Percentiles rank a stretch among this genome's conserved stretches.
These are phyloP conservation scores for Drosophila tripunctata DNA, from an alignment of 2,888 invertebrate species.

Conservation along the genomic window DNA sequence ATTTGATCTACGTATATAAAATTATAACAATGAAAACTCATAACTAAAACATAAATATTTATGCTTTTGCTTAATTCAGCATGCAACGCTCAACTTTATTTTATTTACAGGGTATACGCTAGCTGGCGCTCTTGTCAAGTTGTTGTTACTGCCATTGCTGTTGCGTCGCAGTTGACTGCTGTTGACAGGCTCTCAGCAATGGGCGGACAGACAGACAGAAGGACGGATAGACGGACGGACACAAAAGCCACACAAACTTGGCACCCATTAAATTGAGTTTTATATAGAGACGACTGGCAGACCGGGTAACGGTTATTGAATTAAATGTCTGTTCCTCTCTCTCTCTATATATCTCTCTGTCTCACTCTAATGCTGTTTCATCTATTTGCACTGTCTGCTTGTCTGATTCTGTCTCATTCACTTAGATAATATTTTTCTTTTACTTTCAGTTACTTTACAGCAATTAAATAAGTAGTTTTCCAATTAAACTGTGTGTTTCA, in stretches of 20 bases:
- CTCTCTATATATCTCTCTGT: background rate
- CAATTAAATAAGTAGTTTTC: constrained; percentile 39
- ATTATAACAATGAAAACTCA: no score
- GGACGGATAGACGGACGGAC: no score
- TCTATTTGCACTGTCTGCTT: background rate
- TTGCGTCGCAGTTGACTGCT: constrained; percentile 45
- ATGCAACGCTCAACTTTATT: no score
- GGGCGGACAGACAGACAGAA: constrained; percentile 36
- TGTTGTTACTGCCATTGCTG: constrained; percentile 13
- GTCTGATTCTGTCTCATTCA: background rate
- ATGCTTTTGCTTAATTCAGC: no score
- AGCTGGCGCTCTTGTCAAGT: background rate
- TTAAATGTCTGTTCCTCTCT: constrained; percentile 44
- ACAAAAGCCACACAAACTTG: constrained; percentile 60
- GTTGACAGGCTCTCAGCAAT: constrained; percentile 63
- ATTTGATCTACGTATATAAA: no score
- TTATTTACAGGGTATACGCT: constrained; percentile 28
- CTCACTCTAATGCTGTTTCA: background rate
- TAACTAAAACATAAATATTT: no score
- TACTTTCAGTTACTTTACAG: constrained; percentile 20
- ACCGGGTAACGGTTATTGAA: constrained; percentile 62
- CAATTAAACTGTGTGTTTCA: constrained; percentile 3
- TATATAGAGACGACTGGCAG: constrained; percentile 62
- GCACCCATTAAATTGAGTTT: constrained; percentile 73
- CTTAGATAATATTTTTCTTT: background rate